Evolutionary conservation across 2,113 vertebrate genomes (phyloP).

Genomic region (Campylomormyrus numenius): DNA sequence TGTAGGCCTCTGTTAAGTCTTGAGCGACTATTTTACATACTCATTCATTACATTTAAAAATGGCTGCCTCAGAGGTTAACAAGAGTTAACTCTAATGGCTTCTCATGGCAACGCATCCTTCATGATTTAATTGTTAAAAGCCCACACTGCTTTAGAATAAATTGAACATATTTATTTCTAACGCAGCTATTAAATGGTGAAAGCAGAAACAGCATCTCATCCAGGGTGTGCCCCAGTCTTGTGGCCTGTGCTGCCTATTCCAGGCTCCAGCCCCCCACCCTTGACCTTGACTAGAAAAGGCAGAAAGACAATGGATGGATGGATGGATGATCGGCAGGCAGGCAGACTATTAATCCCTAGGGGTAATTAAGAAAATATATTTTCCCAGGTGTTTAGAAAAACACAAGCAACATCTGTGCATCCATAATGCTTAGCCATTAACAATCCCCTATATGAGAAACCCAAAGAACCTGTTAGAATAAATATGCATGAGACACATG

Average conservation of each 20-base stretch:
- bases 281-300: not conserved
- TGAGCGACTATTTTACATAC: not conserved
- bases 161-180: not conserved
- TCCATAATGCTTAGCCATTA: not conserved
- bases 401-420: not conserved
- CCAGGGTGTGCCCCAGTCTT: not conserved
- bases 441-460: not conserved
- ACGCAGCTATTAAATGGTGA: not conserved
- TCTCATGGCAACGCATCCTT: not conserved
- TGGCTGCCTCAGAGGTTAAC: constrained; percentile 10
- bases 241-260: not conserved
- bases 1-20: constrained; percentile 6
- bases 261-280: not conserved
- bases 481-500: not conserved
- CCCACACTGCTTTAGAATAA: not conserved
- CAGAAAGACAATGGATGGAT: not conserved
- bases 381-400: not conserved
- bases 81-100: not conserved
- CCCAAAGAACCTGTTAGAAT: not conserved
- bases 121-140: constrained; percentile 8
- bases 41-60: constrained; percentile 14
- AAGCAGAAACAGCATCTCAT: not conserved
- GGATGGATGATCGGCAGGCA: no score
- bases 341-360: not conserved
- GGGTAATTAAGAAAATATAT: not conserved